Evolutionary conservation across 2,797 vertebrate genomes (phyloP).

Genomic region (Aulostomus chinensis): DNA sequence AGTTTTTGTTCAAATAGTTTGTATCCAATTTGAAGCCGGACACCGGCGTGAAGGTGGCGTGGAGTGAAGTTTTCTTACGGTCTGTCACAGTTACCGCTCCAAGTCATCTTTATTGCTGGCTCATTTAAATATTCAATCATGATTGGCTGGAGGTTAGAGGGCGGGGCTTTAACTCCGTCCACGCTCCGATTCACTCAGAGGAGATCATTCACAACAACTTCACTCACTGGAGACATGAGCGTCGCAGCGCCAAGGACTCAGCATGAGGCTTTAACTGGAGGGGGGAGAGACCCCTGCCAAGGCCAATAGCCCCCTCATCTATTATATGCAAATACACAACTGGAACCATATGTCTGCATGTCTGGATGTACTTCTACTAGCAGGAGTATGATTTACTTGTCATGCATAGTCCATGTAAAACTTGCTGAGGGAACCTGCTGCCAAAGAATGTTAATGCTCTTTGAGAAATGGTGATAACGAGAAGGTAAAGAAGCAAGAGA

Average conservation of each 20-base stretch:
- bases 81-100: slow-evolving; percentile 67
- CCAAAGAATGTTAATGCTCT: too few species aligned
- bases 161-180: slow-evolving; percentile 50
- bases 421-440: too few species aligned
- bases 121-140: slow-evolving; percentile 67
- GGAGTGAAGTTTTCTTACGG: slow-evolving; percentile 51
- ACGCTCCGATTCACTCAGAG: slow-evolving; percentile 1
- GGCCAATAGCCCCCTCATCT: too few species aligned
- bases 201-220: slow-evolving; percentile 30
- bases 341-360: too few species aligned
- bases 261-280: neutral
- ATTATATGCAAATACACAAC: too few species aligned
- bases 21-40: slow-evolving; percentile 40
- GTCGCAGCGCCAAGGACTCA: too few species aligned
- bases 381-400: too few species aligned
- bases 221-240: neutral
- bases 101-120: slow-evolving; percentile 75
- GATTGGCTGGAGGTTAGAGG: slow-evolving; percentile 71
- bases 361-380: too few species aligned
- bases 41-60: neutral
- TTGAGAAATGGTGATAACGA: too few species aligned
- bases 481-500: too few species aligned
- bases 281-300: too few species aligned
- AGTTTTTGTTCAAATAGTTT: neutral
- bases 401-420: too few species aligned